These are phyloP conservation scores for Ceratina australensis DNA, from an alignment of 1,140 invertebrate genomes.

Conservation along the genomic window DNA sequence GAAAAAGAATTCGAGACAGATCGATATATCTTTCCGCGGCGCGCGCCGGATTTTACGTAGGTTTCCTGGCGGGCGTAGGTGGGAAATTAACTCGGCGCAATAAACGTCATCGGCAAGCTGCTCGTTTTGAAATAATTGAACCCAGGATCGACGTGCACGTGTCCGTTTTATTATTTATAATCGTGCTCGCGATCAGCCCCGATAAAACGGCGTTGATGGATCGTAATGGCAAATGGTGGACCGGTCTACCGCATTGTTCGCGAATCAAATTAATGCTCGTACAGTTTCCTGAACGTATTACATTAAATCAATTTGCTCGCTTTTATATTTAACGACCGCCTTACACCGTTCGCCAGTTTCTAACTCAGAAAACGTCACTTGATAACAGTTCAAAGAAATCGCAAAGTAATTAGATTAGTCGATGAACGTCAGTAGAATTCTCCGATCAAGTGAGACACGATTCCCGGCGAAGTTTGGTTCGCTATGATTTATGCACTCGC, in stretches of 20 bases:
- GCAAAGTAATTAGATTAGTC: neutral
- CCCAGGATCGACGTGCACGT: slow-evolving; percentile 22
- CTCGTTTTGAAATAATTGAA: slow-evolving; percentile 37
- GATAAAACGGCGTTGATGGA: slow-evolving; percentile 32
- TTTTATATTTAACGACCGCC: neutral
- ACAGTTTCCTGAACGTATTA: too few species aligned
- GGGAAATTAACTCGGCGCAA: slow-evolving; percentile 27
- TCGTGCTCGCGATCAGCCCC: slow-evolving; percentile 8
- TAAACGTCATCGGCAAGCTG: slow-evolving; percentile 34
- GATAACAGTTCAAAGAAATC: neutral
- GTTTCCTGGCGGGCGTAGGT: slow-evolving; percentile 7
- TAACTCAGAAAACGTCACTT: neutral
- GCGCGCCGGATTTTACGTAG: neutral
- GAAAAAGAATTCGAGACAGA: too few species aligned
- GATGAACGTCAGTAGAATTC: neutral
- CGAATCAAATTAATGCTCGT: slow-evolving; percentile 2
- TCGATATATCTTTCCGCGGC: too few species aligned
- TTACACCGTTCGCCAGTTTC: neutral
- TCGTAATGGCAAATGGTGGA: slow-evolving; percentile 18
- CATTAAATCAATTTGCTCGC: neutral
- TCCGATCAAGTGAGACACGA: neutral
- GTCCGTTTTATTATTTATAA: slow-evolving; percentile 36
- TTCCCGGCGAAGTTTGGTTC: neutral
- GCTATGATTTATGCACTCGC: too few species aligned
- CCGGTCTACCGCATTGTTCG: slow-evolving; percentile 1